Conservation (phyloP, 2,888 invertebrate species). For the Lasioglossum marginatum region DNA sequence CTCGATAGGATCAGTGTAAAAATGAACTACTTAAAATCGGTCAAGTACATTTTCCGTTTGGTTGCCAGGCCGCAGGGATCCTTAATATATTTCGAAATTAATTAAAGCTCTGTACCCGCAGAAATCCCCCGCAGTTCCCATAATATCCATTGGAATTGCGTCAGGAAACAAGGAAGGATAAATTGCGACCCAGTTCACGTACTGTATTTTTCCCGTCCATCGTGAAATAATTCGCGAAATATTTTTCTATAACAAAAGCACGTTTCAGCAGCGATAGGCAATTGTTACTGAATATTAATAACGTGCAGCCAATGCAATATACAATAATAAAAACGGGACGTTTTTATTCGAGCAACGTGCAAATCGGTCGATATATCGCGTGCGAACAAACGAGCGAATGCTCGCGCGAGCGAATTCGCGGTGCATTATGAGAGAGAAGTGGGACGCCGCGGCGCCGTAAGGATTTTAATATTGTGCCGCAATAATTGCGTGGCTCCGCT, state of each 20-base stretch:
- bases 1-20: no score
- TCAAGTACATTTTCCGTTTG: background rate
- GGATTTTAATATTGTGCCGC: constrained; percentile 24
- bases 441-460: background rate
- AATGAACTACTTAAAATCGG: no score
- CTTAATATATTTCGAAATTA: background rate
- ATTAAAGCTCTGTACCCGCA: background rate
- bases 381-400: constrained; percentile 1
- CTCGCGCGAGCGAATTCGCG: background rate
- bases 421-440: background rate
- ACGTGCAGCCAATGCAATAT: background rate
- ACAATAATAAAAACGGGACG: background rate
- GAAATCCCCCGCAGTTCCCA: background rate
- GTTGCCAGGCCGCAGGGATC: accelerated
- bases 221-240: background rate
- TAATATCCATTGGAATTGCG: background rate
- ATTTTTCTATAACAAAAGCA: background rate
- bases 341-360: background rate
- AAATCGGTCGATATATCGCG: background rate
- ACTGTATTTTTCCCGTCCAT: background rate
- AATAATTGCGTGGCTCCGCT: constrained; percentile 6
- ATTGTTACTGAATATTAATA: background rate
- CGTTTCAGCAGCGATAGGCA: background rate
- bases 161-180: background rate
- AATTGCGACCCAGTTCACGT: constrained; percentile 6